A percentile compares a stretch with the other conserved stretches of the same genome.
Evolutionary conservation across 2,113 vertebrate species (phyloP).

Genomic region (Cervus canadensis): DNA sequence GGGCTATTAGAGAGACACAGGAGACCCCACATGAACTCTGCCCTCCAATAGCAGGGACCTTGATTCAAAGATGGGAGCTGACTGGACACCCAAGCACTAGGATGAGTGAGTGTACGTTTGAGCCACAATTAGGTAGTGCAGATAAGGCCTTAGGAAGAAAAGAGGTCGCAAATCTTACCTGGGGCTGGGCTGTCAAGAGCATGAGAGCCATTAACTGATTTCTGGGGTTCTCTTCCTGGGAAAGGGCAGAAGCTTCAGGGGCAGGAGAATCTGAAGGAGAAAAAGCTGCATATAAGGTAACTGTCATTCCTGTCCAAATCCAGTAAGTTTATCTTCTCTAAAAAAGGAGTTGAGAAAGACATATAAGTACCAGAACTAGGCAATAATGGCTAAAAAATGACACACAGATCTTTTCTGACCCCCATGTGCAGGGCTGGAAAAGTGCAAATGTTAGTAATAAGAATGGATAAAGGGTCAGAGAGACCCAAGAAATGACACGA

Average conservation of each 20-base stretch:
- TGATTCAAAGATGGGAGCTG: neutral
- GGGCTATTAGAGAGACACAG: neutral
- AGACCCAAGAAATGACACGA: neutral
- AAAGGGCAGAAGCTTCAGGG: slow-evolving; percentile 53
- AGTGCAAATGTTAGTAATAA: neutral
- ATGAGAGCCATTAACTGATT: slow-evolving; percentile 68
- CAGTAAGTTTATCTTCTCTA: neutral
- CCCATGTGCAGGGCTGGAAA: neutral
- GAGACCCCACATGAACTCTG: neutral
- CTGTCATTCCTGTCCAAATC: neutral
- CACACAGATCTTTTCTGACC: neutral
- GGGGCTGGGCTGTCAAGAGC: slow-evolving; percentile 68
- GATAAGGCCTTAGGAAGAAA: neutral
- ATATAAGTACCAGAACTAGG: neutral
- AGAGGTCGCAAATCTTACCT: slow-evolving; percentile 18
- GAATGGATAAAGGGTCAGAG: neutral
- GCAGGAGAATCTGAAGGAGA: slow-evolving; percentile 41
- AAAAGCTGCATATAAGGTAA: neutral
- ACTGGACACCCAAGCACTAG: neutral
- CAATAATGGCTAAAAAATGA: neutral
- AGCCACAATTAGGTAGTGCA: neutral
- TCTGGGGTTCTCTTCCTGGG: slow-evolving; percentile 70
- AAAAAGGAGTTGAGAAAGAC: neutral
- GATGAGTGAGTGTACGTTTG: neutral
- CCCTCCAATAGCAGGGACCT: neutral